Evolutionary conservation across 2,113 vertebrate genomes (phyloP), one percentile per base, ranked within the genome.

Genomic region (Lepus americanus): DNA sequence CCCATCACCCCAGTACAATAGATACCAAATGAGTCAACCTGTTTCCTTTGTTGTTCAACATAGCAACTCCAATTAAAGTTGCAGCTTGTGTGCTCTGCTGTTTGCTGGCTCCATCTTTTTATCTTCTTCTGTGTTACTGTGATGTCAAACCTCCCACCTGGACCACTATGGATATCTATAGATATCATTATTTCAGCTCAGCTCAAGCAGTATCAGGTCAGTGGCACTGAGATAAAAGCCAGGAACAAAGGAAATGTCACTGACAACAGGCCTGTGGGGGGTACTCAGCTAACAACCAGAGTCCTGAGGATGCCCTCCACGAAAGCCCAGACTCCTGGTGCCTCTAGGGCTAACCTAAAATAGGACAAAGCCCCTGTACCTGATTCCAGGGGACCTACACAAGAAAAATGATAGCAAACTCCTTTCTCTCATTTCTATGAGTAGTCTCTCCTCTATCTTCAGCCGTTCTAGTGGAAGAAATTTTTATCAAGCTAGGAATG

Each of bases 11-110:
- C 29, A 89, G 85, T 44, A 94, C 82, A 96, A 92, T 91, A 44
- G 85, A 92, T 94, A 80, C 74, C 91, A 91, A 96, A 84, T 96
- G 94, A 96, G 53, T 89, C 95, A 88, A 92, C 82, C 85, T 92
- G 78, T 64, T 93, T 95, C 80, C 87, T 97, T 94, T 96, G 92
- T 96, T 95, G 93, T 87, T 87, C 94, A 94, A 87, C 73, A 70
- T 77, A 95, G 95, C 74, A 87, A 49, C 87, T 95, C 87, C 92
- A 96, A 91, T 78, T 95, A 88, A 94, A 87, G 63, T 89, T 93
- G 67, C 39, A 87, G 86, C 84, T 92, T 89, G 44, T 76, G 36
- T 78, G 33, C 9, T 31, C 51, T 73, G 73, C 89, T 82, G 53
- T 95, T 83, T 94, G 89, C 74, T 90, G 51, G n/a, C 51, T 97